Evolutionary conservation across 37 sponge, comb jelly and placozoan species (phyloP), one percentile per base, ranked within the genome.

Genomic region (Oscarella lobularis): DNA sequence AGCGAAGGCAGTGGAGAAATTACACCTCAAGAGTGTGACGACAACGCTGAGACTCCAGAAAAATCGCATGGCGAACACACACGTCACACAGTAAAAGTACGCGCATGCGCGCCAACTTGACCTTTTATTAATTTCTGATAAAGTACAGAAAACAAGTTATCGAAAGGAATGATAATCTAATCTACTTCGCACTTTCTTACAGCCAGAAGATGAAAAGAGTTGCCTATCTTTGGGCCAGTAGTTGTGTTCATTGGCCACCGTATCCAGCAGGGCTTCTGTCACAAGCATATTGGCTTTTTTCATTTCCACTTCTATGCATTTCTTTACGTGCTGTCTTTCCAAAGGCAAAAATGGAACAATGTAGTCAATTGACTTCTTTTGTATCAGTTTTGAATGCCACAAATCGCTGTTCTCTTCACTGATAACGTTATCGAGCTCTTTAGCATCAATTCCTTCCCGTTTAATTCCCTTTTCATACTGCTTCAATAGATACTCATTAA

Each of bases 291-390:
- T 20, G 9, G 9, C 14, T 27, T 20, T 9, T 48, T 20, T 9
- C 60, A 68, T 68, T 34, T 68, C 71, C 6, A 20, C 71, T n/a
- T 5, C 29, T n/a, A 20, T 20, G 31, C 71, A 68, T 20, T 68
- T 5, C 31, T 68, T 68, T 31, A 68, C 31, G 29, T 68, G 71
- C 29, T n/a, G 5, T 4, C 71, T 5, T 68, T 68, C 71, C 71
- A 68, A 34, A 4, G 71, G 71, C 71, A 68, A 14, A 14, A 68
- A 68, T 4, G 71, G 71, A 68, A 68, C n/a, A 68, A n/a, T 5
- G 4, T n/a, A 68, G 29, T 68, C 71, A n/a, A 68, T 68, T 4
- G 31, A 5, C 6, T 68, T 31, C n/a, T 68, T 68, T 20, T 4
- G n/a, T 32, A 68, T 68, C 71, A 68, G 29, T 31, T 14, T 68